Evolutionary conservation across 2,113 vertebrate species (phyloP), one percentile per base, ranked within the genome.

Genomic region (Atrichornis clamosus): DNA sequence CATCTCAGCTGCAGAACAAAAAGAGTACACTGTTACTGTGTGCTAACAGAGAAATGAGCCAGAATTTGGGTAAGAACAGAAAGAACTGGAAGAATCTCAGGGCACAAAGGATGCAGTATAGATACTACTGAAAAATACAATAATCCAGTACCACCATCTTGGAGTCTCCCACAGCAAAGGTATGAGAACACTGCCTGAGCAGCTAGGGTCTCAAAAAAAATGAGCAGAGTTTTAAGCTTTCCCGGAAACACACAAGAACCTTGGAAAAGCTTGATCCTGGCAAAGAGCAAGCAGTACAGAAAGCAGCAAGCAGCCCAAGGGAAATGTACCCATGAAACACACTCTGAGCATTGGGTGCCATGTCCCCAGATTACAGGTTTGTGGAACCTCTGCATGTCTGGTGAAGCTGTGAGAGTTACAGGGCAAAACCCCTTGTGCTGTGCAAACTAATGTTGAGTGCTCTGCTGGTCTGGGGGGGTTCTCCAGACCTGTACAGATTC

Each of bases 261-360:
- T 75, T 82, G 67, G 67, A 41, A 73, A 68, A 72, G 16, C 42
- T 83, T n/a, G n/a, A 47, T 63, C 30, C 42, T 67, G 30, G 33
- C 46, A 90, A 90, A 85, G 62, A 46, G 35, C 5, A 18, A 50
- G 39, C 5, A 2, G 49, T 67, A 47, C 20, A 72, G 87, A 81
- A 86, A 88, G 62, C 76, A 88, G 28, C n/a, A 86, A 55, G 64
- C 27, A 91, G 59, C n/a, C 46, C 46, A 55, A 65, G 33, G 37
- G 37, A 84, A 33, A 64, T 50, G 6, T 17, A 53, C 10, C 32
- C 37, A 28, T 41, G 41, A 50, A 46, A 77, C 32, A 47, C 19
- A 20, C 26, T 10, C 13, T 39, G 24, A 85, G 59, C 23, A 27
- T 1, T 60, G 15, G 46, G 41, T 0, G 0, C 21, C 27, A 3